These are phyloP conservation scores for Spodoptera frugiperda DNA, from an alignment of 1,140 invertebrate species.

Conservation along the genomic window DNA sequence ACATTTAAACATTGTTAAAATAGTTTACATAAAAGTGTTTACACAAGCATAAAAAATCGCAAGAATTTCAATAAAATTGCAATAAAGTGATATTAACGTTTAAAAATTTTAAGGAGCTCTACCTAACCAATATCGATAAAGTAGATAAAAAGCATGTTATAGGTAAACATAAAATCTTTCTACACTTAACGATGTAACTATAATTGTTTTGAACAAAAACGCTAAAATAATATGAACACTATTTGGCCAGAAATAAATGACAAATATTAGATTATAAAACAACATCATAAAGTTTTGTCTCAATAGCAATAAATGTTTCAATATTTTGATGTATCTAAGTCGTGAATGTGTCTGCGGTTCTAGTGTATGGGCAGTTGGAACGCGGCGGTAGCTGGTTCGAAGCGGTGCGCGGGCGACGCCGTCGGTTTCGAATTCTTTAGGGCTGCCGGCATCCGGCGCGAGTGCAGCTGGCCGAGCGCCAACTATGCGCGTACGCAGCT, in stretches of 20 bases:
- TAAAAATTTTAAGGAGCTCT: background rate
- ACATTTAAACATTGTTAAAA: constrained; percentile 3
- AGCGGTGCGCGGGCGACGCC: constrained; percentile 5
- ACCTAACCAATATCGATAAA: background rate
- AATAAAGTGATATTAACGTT: background rate
- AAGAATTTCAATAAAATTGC: background rate
- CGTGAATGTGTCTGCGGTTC: background rate
- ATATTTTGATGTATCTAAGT: constrained; percentile 3
- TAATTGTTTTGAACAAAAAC: constrained; percentile 11
- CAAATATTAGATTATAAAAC: background rate
- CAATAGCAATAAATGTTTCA: background rate
- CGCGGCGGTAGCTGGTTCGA: background rate
- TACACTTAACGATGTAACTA: background rate
- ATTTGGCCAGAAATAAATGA: background rate
- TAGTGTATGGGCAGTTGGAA: background rate
- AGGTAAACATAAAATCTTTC: background rate
- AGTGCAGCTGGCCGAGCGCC: constrained; percentile 76
- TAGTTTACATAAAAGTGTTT: background rate
- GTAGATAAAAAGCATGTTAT: background rate
- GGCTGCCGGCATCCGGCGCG: constrained; percentile 69
- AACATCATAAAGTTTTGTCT: background rate
- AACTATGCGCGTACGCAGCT: constrained; percentile 71
- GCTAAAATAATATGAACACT: background rate
- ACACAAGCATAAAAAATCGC: background rate
- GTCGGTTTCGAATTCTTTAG: constrained; percentile 63